Evolutionary conservation across 2,113 vertebrate species (phyloP), one percentile per base, ranked within the genome.

Genomic region (Dascyllus trimaculatus): DNA sequence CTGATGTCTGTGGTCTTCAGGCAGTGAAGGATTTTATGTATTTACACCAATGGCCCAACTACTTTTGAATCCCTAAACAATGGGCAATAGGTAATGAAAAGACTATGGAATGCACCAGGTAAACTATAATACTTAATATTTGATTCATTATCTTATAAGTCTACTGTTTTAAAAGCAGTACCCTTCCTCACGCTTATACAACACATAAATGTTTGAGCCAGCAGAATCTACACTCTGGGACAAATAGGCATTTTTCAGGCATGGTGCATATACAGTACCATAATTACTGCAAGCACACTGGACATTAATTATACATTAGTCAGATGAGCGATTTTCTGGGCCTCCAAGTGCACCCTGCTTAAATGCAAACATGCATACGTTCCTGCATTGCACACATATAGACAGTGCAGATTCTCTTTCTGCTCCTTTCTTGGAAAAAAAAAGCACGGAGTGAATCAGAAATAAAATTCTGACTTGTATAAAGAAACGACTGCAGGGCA

Each of bases 401-500:
- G 43, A 62, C 48, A 45, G 62, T 43, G 35, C 4, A 21, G 56
- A 62, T 77, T 85, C 72, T 62, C 67, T 70, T 66, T 80, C 45
- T 45, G 63, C 35, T 69, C 49, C 71, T 69, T 68, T 80, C 49
- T 78, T 70, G 26, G 26, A 29, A 29, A 5, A 35, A 76, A 71
- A 88, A 76, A 78, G 61, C 73, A 73, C 51, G 67, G 60, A 75
- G 22, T 72, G 64, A 81, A 82, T 78, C 66, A 51, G 58, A 75
- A 81, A 76, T 70, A 83, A 86, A 72, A 80, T 11, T 54, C 57
- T 4, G 14, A 17, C 80, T 84, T 66, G 70, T 80, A 75, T 75
- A 81, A 90, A 87, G 80, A 67, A 89, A 91, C 21, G 11, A 78
- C 90, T 86, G 85, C 69, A 79, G 85, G 85, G 84, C 90, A 85